phyloP scores from a whole-genome alignment of 2,888 invertebrate genomes.

The Pilophorus perplexus region DNA sequence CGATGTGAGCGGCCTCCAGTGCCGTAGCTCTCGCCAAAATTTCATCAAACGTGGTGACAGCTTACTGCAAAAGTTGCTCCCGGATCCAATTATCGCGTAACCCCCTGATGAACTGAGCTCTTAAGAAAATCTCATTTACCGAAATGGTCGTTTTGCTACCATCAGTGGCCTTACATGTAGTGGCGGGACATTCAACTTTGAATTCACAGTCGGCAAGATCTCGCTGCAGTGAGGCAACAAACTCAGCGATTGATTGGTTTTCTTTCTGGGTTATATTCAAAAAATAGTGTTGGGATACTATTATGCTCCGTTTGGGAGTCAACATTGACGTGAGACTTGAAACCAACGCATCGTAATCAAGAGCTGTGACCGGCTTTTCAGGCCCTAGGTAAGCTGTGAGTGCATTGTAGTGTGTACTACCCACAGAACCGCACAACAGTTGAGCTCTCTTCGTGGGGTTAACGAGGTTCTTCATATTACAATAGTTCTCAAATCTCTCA shows the following conservation, averaged over 20 bases:
- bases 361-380: slow-evolving; percentile 13
- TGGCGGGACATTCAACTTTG: slow-evolving; percentile 5
- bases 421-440: slow-evolving; percentile 37
- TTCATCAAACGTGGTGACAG: too few species aligned
- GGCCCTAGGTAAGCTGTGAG: slow-evolving; percentile 36
- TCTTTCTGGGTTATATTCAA: slow-evolving; percentile 34
- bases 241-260: slow-evolving; percentile 33
- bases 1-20: too few species aligned
- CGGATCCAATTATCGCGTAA: too few species aligned
- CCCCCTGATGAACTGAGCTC: too few species aligned
- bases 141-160: too few species aligned
- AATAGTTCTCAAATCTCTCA: slow-evolving; percentile 29
- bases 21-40: too few species aligned
- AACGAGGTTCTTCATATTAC: slow-evolving; percentile 10
- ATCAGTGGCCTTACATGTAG: too few species aligned
- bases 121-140: too few species aligned
- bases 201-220: slow-evolving; percentile 29
- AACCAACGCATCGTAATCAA: slow-evolving; percentile 26
- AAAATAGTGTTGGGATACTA: too few species aligned
- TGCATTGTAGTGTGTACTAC: slow-evolving; percentile 40
- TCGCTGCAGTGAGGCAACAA: slow-evolving; percentile 36
- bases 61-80: too few species aligned
- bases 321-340: slow-evolving; percentile 30
- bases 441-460: slow-evolving; percentile 8
- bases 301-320: too few species aligned